Conservation (phyloP, 2,113 vertebrate species). For the Accipiter virgatus region DNA sequence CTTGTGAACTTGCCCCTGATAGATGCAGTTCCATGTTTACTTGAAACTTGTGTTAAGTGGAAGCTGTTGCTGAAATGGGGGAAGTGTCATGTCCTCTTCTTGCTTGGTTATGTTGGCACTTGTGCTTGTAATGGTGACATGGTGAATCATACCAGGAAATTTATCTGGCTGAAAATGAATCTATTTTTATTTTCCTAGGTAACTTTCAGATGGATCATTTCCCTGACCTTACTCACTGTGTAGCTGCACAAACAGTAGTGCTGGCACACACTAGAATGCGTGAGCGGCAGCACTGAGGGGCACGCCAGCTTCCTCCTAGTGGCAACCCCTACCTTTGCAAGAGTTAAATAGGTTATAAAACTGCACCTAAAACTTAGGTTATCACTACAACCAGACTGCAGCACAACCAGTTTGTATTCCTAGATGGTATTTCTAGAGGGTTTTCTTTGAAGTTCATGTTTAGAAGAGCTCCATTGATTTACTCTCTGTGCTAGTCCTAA, state of each 20-base stretch:
- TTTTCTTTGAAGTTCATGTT: not conserved
- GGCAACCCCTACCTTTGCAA: not conserved
- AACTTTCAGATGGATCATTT: constrained; percentile 34
- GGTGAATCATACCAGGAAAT: constrained; percentile 43
- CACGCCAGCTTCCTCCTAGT: not conserved
- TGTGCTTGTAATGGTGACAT: not conserved
- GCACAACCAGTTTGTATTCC: not conserved
- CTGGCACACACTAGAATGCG: not conserved
- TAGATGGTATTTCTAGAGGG: not conserved
- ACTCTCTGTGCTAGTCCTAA: not conserved
- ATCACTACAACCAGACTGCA: not conserved
- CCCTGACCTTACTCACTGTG: not conserved
- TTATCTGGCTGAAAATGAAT: not conserved
- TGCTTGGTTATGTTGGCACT: not conserved
- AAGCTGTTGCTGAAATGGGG: constrained; percentile 27
- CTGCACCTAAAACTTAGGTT: not conserved
- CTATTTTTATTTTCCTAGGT: constrained; percentile 34
- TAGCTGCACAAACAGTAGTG: not conserved
- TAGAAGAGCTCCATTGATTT: not conserved
- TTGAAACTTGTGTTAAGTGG: not conserved
- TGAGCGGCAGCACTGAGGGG: accelerated
- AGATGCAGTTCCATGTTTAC: constrained; percentile 2
- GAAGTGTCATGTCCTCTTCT: constrained; percentile 10
- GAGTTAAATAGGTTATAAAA: not conserved
- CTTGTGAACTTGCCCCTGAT: not conserved